Percentiles rank a stretch among this genome's conserved stretches.
Conservation (phyloP, 1,140 invertebrate species). For the Zaprionus kolodkinae region DNA sequence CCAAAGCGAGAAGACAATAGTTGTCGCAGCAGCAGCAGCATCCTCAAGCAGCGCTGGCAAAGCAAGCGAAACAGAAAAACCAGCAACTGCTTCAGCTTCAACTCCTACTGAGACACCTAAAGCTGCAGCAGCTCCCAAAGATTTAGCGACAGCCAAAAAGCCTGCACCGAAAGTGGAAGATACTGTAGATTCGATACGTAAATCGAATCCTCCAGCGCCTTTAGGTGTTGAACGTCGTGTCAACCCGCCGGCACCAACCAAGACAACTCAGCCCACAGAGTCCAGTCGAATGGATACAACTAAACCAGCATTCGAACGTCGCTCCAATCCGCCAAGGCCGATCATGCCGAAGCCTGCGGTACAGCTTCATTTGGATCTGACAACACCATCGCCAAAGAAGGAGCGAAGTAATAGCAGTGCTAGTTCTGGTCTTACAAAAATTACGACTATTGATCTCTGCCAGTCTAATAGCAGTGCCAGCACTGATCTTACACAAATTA, state of each 20-base stretch:
- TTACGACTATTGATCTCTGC: neutral
- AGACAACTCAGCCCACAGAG: neutral
- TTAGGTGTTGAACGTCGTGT: neutral
- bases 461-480: neutral
- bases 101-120: neutral
- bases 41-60: neutral
- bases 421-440: neutral
- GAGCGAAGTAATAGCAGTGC: neutral
- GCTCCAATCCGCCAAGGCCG: neutral
- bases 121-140: neutral
- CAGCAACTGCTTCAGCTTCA: no score
- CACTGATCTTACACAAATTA: no score
- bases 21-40: neutral
- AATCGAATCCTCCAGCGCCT: conserved; percentile 8
- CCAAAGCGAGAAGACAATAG: no score
- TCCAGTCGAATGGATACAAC: neutral
- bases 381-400: neutral
- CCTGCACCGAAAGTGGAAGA: neutral
- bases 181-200: neutral
- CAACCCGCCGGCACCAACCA: neutral
- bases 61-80: no score
- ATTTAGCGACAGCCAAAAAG: neutral
- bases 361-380: neutral
- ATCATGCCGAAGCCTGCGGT: neutral
- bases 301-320: neutral